Conservation (phyloP, 2,888 invertebrate genomes). For the Ashinkailepas kermadecensis region DNA sequence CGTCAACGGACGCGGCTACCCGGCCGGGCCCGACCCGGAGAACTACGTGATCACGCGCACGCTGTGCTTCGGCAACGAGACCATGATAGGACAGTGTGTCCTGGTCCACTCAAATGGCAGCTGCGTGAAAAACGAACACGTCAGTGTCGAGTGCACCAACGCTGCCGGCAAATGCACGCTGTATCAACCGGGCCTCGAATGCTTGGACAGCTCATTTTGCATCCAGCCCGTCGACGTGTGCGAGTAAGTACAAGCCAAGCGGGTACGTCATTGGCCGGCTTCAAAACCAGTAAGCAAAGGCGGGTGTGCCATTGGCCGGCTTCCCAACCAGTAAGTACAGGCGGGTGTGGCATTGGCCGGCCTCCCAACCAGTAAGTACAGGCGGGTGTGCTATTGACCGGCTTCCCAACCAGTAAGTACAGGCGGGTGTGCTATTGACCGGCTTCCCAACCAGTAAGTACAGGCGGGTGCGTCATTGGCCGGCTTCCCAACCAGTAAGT, state of each 20-base stretch:
- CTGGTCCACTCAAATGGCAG: not conserved
- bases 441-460: too few species aligned
- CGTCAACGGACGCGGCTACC: not conserved
- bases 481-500: too few species aligned
- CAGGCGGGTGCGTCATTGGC: too few species aligned
- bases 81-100: not conserved
- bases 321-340: too few species aligned
- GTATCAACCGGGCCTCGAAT: not conserved
- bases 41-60: not conserved
- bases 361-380: too few species aligned
- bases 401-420: too few species aligned
- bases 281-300: too few species aligned
- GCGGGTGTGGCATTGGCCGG: too few species aligned
- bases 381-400: too few species aligned
- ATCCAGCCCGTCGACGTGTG: not conserved
- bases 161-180: not conserved
- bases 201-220: not conserved
- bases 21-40: not conserved
- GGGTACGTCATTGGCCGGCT: too few species aligned
- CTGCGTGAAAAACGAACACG: not conserved
- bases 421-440: too few species aligned
- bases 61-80: not conserved
- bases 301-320: too few species aligned
- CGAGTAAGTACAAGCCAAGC: not conserved
- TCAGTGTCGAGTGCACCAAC: conserved; percentile 2